These are phyloP conservation scores for Acrocephalus kingi DNA, from an alignment of 2,113 vertebrate species.

Conservation along the genomic window DNA sequence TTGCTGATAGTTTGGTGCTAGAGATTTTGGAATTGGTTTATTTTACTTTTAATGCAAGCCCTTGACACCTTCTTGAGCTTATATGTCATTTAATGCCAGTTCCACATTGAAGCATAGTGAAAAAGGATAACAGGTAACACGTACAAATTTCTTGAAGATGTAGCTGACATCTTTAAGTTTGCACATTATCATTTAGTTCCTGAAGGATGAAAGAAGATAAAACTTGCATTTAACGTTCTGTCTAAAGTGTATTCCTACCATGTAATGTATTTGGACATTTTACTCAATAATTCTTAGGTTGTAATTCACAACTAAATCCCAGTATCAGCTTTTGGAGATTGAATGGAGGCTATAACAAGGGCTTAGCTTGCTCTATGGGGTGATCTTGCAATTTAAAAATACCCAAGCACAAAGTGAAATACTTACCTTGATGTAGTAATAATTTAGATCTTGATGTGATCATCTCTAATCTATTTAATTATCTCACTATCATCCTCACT, in stretches of 20 bases:
- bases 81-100: not conserved
- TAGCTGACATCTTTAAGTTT: not conserved
- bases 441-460: not conserved
- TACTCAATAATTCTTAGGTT: not conserved
- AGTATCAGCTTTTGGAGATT: not conserved
- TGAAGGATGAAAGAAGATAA: not conserved
- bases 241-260: not conserved
- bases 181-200: not conserved
- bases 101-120: not conserved
- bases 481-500: not conserved
- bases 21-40: not conserved
- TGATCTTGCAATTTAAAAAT: not conserved
- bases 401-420: not conserved
- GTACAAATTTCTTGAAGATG: not conserved
- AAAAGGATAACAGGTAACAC: not conserved
- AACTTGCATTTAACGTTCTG: not conserved
- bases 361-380: not conserved
- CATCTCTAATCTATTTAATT: not conserved
- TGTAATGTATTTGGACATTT: not conserved
- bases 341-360: not conserved
- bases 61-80: not conserved
- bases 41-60: not conserved
- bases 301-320: not conserved
- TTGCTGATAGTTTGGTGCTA: not conserved
- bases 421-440: not conserved